Conservation (phyloP, 2,888 invertebrate genomes). For the Tipula lateralis region DNA sequence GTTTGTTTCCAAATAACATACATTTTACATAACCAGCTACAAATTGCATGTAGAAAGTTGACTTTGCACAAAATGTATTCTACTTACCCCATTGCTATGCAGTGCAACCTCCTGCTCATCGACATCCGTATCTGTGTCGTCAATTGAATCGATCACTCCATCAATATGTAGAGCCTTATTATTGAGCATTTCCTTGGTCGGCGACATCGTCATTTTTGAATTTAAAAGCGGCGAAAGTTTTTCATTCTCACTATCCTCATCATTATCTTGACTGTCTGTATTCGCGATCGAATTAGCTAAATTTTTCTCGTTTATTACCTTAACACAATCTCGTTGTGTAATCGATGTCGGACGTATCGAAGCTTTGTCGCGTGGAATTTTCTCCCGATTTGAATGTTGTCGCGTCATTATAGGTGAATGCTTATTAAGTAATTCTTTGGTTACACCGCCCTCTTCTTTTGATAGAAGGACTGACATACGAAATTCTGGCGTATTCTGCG, state of each 20-base stretch:
- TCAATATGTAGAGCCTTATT: conserved; percentile 46
- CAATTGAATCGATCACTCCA: conserved; percentile 56
- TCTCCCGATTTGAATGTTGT: conserved; percentile 34
- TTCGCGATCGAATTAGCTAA: conserved; percentile 31
- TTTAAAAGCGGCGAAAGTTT: conserved; percentile 69
- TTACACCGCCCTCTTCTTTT: conserved; percentile 55
- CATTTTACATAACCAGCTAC: not conserved
- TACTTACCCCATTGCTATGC: conserved; percentile 31
- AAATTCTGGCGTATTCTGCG: conserved; percentile 49
- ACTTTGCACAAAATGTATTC: not conserved
- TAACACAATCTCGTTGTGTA: conserved; percentile 51
- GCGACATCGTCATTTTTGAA: conserved; percentile 36
- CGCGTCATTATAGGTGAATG: conserved; percentile 43
- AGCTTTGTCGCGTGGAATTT: conserved; percentile 36
- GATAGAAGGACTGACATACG: conserved; percentile 68
- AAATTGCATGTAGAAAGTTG: not conserved
- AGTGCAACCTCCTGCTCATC: conserved; percentile 32
- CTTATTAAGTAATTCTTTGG: conserved; percentile 46
- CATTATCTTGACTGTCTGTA: conserved; percentile 47
- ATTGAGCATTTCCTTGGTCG: conserved; percentile 34
- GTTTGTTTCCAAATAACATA: not conserved
- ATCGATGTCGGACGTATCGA: conserved; percentile 48
- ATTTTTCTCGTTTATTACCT: conserved; percentile 58
- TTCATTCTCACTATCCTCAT: conserved; percentile 79
- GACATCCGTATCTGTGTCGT: conserved; percentile 57